These are phyloP conservation scores for Pemphigus obesinymphae DNA, from an alignment of 1,140 invertebrate genomes.

Conservation along the genomic window DNA sequence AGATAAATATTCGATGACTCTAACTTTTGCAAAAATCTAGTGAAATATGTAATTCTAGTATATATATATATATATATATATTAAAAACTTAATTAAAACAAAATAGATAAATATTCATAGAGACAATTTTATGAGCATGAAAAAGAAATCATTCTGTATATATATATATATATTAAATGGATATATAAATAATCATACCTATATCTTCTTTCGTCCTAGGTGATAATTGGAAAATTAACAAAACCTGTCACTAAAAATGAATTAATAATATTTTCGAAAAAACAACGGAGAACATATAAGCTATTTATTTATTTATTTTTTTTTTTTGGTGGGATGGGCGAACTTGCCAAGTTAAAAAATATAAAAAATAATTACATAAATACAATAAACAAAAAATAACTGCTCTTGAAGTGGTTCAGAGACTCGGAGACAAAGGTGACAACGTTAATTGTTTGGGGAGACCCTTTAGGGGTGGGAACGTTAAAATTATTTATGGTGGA, in stretches of 20 bases:
- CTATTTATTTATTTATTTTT: no score
- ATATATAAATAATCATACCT: no score
- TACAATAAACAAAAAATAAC: neutral
- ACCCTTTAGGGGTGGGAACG: neutral
- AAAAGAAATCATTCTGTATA: no score
- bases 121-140: no score
- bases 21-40: no score
- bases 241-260: conserved; percentile 3
- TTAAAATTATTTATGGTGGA: conserved; percentile 37
- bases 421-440: conserved; percentile 25
- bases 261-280: conserved; percentile 16
- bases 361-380: neutral
- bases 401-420: neutral
- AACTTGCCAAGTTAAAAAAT: neutral
- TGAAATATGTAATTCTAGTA: no score
- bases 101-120: no score
- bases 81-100: no score
- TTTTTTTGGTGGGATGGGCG: neutral
- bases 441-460: conserved; percentile 12
- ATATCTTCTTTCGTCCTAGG: no score
- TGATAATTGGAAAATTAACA: neutral
- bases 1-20: no score
- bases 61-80: no score
- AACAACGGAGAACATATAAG: neutral
- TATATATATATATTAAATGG: no score